Percentiles rank a stretch among this genome's conserved stretches.
Evolutionary conservation across 2,888 invertebrate genomes (phyloP).

Genomic region (Desoria tigrina): DNA sequence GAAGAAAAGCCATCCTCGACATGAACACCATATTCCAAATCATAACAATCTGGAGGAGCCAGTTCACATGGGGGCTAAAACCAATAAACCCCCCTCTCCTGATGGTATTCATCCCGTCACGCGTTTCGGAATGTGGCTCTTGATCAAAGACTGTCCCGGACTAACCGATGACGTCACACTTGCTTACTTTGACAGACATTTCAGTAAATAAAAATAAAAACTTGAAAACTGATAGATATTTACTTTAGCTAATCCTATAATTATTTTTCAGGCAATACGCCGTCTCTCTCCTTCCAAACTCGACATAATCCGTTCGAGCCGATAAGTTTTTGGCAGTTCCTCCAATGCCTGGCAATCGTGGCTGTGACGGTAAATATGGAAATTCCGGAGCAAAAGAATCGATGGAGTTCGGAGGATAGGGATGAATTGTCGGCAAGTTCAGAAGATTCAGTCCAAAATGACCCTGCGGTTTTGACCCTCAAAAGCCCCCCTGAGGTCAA

Average conservation of each 20-base stretch:
- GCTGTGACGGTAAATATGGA: constrained; percentile 39
- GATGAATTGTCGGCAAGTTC: not conserved
- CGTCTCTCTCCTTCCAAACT: constrained; percentile 47
- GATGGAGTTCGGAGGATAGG: not conserved
- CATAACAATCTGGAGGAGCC: constrained; percentile 19
- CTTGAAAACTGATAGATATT: not conserved
- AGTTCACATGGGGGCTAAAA: constrained; percentile 31
- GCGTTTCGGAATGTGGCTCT: constrained; percentile 47
- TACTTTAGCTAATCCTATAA: not conserved
- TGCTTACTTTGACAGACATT: constrained; percentile 46
- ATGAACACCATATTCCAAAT: constrained; percentile 1
- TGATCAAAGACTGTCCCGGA: constrained; percentile 41
- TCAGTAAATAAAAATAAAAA: no score
- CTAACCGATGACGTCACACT: constrained; percentile 38
- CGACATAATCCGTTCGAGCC: constrained; percentile 50
- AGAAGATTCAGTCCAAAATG: not conserved
- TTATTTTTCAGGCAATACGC: constrained; percentile 29
- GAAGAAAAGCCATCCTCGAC: constrained; percentile 19
- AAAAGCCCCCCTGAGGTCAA: constrained; percentile 14
- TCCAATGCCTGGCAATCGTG: constrained; percentile 44
- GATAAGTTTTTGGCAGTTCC: constrained; percentile 50
- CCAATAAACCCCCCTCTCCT: constrained; percentile 28
- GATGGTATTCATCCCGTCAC: constrained; percentile 44
- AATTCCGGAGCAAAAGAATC: constrained; percentile 31
- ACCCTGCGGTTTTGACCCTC: no score